These are phyloP conservation scores for Cheilosia grossa DNA, from an alignment of 2,888 invertebrate species.

Conservation along the genomic window DNA sequence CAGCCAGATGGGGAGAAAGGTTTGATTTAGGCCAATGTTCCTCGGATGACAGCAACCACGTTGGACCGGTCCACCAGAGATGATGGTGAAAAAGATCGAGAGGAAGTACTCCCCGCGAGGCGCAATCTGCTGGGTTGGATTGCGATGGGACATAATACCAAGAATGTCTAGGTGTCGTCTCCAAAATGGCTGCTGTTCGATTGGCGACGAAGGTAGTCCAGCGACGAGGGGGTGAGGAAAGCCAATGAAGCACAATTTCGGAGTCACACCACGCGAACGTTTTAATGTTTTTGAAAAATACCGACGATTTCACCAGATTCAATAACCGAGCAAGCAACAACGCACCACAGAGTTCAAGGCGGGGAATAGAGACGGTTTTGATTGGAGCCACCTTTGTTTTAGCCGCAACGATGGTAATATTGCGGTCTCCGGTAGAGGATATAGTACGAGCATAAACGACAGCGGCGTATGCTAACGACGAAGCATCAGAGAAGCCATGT, in stretches of 20 bases:
- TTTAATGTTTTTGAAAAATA: constrained; percentile 14
- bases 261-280: constrained; percentile 76
- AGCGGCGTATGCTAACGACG: constrained; percentile 35
- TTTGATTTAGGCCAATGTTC: constrained; percentile 19
- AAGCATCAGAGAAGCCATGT: constrained; percentile 16
- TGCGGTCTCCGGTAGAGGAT: neutral
- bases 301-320: constrained; percentile 18
- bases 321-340: constrained; percentile 29
- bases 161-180: neutral
- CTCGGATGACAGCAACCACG: constrained; percentile 35
- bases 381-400: too few relatives aligned
- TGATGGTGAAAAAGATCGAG: constrained; percentile 26
- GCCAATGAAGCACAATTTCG: constrained; percentile 77
- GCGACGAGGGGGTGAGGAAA: constrained; percentile 68
- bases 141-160: neutral
- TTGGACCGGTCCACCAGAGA: constrained; percentile 72
- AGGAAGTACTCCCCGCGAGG: constrained; percentile 63
- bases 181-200: neutral
- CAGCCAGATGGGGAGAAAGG: neutral
- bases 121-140: constrained; percentile 37
- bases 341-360: too few relatives aligned
- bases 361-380: too few relatives aligned
- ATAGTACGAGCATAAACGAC: constrained; percentile 32
- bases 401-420: too few relatives aligned
- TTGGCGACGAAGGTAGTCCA: constrained; percentile 60